Conservation (phyloP, 2,888 invertebrate genomes). For the Chesias legatella region DNA sequence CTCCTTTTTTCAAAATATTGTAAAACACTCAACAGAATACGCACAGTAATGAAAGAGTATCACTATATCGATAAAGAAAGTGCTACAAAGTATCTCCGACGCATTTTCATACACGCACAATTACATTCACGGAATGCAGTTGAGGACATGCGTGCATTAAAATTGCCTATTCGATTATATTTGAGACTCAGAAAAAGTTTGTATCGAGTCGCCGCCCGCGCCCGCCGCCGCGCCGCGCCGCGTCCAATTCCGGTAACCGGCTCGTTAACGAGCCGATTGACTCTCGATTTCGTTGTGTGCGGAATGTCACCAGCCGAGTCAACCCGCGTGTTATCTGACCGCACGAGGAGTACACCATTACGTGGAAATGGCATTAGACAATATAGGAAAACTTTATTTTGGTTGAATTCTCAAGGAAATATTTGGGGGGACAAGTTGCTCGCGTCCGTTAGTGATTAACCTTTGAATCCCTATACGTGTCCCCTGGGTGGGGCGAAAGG, state of each 20-base stretch:
- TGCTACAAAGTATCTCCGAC: conserved; percentile 6
- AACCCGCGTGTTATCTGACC: conserved; percentile 22
- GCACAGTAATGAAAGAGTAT: too few relatives aligned
- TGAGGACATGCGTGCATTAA: conserved; percentile 9
- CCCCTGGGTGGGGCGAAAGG: too few relatives aligned
- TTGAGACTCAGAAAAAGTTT: conserved; percentile 8
- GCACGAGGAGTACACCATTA: conserved; percentile 4
- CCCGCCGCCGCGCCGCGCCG: too few relatives aligned
- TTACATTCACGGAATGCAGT: conserved; percentile 24
- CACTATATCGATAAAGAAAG: conserved; percentile 23
- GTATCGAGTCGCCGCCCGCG: conserved; percentile 25
- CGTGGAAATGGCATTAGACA: conserved; percentile 8
- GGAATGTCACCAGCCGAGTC: conserved; percentile 54
- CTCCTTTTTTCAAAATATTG: too few relatives aligned
- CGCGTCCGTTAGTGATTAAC: too few relatives aligned
- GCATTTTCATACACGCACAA: conserved; percentile 20
- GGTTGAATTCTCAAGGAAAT: too few relatives aligned
- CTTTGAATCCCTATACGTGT: too few relatives aligned
- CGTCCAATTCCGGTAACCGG: conserved; percentile 42
- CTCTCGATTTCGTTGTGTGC: conserved; percentile 57
- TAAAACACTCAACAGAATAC: too few relatives aligned
- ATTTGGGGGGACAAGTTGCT: too few relatives aligned
- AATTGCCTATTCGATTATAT: conserved; percentile 1
- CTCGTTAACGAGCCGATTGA: conserved; percentile 44
- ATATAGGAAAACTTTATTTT: too few relatives aligned